Base-by-base conservation (phyloP, 1,140 invertebrate genomes). In the Drosophila chauvacae region DNA sequence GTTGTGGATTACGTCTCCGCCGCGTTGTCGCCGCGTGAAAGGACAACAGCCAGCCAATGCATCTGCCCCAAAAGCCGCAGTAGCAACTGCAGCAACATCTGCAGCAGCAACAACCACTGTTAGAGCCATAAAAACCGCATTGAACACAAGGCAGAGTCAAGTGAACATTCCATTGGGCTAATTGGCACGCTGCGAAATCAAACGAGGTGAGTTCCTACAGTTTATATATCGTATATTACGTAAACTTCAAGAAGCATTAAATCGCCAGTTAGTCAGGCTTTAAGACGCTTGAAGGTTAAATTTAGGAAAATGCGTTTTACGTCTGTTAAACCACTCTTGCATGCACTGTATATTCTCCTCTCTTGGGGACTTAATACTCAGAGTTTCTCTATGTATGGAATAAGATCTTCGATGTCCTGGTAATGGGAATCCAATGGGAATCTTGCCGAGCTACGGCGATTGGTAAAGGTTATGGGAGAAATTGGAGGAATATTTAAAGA, bases 161-260 rank as follows among this genome's bases (percentile, higher is more conserved):
- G 74, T 80, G 73, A 77, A 84, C 72, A 84, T 81, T 86, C 78
- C 82, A 85, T 48, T 42, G 53, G 47, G 56, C 81, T 81, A 85
- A 85, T 85, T 85, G 81, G 72, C 68, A 55, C 45, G 41, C 28
- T 45, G 30, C 18, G 26, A 51, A 74, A 44, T 35, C 44, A 45
- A 59, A 47, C 72, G 56, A 85, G 81, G 81, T 84, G 56, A 80
- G 81, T 78, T 75, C 61, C n/a, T 47, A 18, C 20, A 75, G 51
- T 69, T 51, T 51, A 7, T 10, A 50, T 0, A 30, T 37, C 1
- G 2, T 18, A 9, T 2, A n/a, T 51, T 51, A 18, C n/a, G 14
- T 51, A 35, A 18, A 20, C 28, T n/a, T n/a, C n/a, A 0, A n/a
- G 7, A n/a, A 20, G 13, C 59, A 14, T 37, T 14, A 39, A 62